Conservation (phyloP, 2,888 invertebrate genomes). For the Automeris io region DNA sequence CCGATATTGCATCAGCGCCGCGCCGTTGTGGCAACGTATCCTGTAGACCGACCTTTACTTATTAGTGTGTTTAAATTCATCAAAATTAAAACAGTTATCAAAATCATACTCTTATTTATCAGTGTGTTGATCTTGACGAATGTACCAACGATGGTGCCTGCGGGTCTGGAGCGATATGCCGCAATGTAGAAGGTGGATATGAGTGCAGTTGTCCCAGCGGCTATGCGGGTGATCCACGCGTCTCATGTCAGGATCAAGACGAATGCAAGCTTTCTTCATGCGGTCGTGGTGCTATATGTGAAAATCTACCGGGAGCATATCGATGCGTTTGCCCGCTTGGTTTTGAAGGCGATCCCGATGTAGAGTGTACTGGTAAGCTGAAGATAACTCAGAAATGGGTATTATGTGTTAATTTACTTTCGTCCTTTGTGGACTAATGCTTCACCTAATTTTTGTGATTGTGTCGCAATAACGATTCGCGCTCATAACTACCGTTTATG, state of each 20-base stretch:
- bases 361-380: conserved; percentile 83
- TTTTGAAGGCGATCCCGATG: conserved; percentile 86
- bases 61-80: not conserved
- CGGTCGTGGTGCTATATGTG: conserved; percentile 87
- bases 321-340: conserved; percentile 90
- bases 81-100: not conserved
- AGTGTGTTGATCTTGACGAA: conserved; percentile 92
- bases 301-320: conserved; percentile 86
- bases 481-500: conserved; percentile 65
- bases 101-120: conserved; percentile 4
- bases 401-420: too few relatives aligned
- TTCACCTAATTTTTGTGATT: conserved; percentile 42
- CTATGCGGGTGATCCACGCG: conserved; percentile 86
- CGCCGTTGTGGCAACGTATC: too few relatives aligned
- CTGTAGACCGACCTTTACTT: too few relatives aligned
- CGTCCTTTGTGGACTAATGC: conserved; percentile 60
- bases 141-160: conserved; percentile 84
- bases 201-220: conserved; percentile 91
- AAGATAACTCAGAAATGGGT: too few relatives aligned
- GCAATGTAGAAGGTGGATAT: conserved; percentile 87
- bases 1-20: too few relatives aligned
- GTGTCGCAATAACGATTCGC: conserved; percentile 41
- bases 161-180: conserved; percentile 87
- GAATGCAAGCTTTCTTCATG: conserved; percentile 86
- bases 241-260: conserved; percentile 84